Evolutionary conservation across 2,888 invertebrate genomes (phyloP), one percentile per base, ranked within the genome.

Genomic region (Elaeidobius kamerunicus): DNA sequence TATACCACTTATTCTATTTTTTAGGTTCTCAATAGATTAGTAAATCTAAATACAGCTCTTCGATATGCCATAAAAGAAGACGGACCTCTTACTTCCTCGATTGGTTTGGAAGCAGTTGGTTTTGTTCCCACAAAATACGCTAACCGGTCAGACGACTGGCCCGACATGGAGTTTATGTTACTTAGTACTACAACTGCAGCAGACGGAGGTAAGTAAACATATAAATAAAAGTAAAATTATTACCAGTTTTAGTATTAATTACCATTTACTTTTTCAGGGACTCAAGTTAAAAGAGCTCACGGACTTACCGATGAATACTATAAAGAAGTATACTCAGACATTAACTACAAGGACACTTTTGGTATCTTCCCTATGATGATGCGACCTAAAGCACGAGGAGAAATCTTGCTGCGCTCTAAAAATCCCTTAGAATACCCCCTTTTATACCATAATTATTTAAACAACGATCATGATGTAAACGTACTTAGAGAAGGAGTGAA

Each of bases 141-240:
- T 0, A 93, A 92, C 67, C 78, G 83, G 46, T 80, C 85, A 0
- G 89, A 91, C 49, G 92, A 93, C 69, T 92, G 91, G 89, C 92
- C 93, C 0, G 93, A 93, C 66, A 90, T 93, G 57, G 91, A 91
- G 67, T 90, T 92, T 65, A 92, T 93, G 88, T 75, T 92, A 73
- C 87, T 90, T 0, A 87, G 91, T 18, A 82, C 87, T 1, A 87
- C 88, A 0, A 87, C 88, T 0, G 84, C 82, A 41, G 88, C 90
- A 0, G 91, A 92, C 65, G 91, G 89, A n/a, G 91, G 91, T 0
- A 46, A 55, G 4, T 18, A 14, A 36, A 3, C 7, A 36, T 27
- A 27, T 27, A n/a, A 27, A 11, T 2, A 39, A 18, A 7, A 39
- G 34, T 34, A 34, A 34, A 34, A n/a, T n/a, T 9, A 5, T n/a